Percentiles rank a stretch among this genome's conserved stretches.
These are phyloP conservation scores for Micronycteris hirsuta DNA, from an alignment of 2,113 vertebrate species.

Conservation along the genomic window DNA sequence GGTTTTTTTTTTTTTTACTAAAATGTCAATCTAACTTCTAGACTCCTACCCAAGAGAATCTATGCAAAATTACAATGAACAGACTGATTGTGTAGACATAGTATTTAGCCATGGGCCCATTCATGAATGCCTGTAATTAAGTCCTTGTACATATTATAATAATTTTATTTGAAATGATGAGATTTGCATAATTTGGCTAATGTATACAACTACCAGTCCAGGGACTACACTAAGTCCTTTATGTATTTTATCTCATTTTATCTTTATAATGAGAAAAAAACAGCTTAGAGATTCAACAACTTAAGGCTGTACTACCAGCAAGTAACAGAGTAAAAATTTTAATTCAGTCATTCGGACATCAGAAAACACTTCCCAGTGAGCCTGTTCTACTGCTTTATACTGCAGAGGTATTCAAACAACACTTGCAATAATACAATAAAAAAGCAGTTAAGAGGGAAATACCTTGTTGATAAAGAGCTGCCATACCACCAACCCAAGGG, in stretches of 20 bases:
- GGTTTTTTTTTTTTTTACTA: constrained; percentile 13
- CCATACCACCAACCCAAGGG: neutral
- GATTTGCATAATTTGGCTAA: constrained; percentile 27
- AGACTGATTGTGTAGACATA: constrained; percentile 46
- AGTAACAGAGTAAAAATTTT: neutral
- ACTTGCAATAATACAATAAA: neutral
- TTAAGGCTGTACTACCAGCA: neutral
- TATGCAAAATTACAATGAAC: constrained; percentile 55
- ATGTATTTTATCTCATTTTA: neutral
- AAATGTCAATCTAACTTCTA: constrained; percentile 62
- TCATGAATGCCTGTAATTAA: constrained; percentile 40
- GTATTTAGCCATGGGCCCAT: constrained; percentile 21
- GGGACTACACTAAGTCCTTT: neutral
- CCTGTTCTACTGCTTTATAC: neutral
- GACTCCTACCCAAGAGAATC: constrained; percentile 59
- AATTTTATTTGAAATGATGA: constrained; percentile 43
- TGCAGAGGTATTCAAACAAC: neutral
- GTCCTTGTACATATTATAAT: constrained; percentile 21
- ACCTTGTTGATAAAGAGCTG: neutral
- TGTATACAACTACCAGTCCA: neutral
- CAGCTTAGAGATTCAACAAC: neutral
- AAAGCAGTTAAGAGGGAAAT: neutral
- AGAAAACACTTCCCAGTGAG: neutral
- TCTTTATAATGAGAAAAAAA: neutral
- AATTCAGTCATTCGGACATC: neutral